Evolutionary conservation across 2,888 invertebrate species (phyloP).

Genomic region (Didymodactylos carnosus): DNA sequence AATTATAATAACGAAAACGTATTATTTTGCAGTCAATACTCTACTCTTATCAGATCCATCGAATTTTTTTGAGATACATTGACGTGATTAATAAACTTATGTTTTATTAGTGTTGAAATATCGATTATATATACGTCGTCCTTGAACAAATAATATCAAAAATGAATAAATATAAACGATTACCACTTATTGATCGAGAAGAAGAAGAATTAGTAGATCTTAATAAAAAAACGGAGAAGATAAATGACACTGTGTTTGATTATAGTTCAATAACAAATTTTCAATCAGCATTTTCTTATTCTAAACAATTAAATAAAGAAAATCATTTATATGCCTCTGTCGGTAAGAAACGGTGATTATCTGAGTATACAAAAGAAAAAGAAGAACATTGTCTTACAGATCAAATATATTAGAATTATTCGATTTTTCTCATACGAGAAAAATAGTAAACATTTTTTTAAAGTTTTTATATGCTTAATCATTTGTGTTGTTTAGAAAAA

Average conservation of each 20-base stretch:
- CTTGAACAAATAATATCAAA: too few relatives aligned
- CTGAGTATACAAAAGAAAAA: too few relatives aligned
- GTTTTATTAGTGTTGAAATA: too few relatives aligned
- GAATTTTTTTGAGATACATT: too few relatives aligned
- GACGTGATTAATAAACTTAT: too few relatives aligned
- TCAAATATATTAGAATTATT: neutral
- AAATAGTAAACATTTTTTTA: neutral
- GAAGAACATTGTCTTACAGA: neutral
- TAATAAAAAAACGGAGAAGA: neutral
- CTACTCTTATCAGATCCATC: too few relatives aligned
- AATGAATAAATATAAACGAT: neutral
- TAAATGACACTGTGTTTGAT: neutral
- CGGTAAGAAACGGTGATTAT: neutral
- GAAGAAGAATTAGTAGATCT: neutral
- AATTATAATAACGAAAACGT: too few relatives aligned
- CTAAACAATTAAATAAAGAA: neutral
- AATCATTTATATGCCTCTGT: neutral
- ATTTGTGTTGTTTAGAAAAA: neutral
- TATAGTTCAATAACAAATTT: slow-evolving; percentile 6
- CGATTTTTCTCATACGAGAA: neutral
- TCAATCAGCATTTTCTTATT: slow-evolving; percentile 1
- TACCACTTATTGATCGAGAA: neutral
- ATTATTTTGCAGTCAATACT: too few relatives aligned
- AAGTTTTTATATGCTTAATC: neutral
- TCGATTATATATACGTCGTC: too few relatives aligned